A percentile compares a stretch with the other conserved stretches of the same genome.
phyloP scores from a whole-genome alignment of 2,797 vertebrate genomes.

The Phalloptychus januarius region DNA sequence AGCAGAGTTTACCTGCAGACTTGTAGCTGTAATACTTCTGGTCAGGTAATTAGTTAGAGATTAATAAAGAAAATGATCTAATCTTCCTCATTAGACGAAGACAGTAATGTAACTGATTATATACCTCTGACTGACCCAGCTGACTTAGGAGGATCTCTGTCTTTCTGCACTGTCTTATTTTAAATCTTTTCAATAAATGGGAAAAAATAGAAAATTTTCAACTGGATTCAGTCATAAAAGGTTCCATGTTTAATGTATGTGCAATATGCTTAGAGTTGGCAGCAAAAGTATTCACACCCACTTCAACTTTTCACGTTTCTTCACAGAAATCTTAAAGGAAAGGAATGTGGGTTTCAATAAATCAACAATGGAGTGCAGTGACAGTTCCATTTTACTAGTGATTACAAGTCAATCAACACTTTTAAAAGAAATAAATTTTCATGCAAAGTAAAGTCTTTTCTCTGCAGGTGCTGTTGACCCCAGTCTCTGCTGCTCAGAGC shows the following conservation, averaged over 20 bases:
- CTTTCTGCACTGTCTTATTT: neutral
- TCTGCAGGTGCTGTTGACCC: constrained; percentile 62
- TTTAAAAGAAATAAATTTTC: neutral
- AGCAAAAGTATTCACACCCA: neutral
- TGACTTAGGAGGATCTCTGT: neutral
- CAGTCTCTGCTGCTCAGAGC: constrained; percentile 36
- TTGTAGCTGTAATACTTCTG: constrained; percentile 73
- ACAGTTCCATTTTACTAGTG: neutral
- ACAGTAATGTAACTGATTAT: constrained; percentile 57
- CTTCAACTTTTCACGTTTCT: neutral
- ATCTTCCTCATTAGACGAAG: constrained; percentile 69
- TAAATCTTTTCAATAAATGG: neutral
- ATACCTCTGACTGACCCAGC: constrained; percentile 8
- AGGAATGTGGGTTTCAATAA: neutral
- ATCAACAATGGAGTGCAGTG: neutral
- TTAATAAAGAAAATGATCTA: constrained; percentile 78
- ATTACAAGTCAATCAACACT: constrained; percentile 3
- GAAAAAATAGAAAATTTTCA: neutral
- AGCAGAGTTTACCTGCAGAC: constrained; percentile 74
- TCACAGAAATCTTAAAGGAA: neutral
- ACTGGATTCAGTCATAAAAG: neutral
- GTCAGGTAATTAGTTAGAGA: constrained; percentile 81
- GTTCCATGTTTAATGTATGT: neutral
- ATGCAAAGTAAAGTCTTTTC: constrained; percentile 45
- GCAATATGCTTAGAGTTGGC: neutral